Evolutionary conservation across 2,888 invertebrate species (phyloP).

Genomic region (Hyles lineata): DNA sequence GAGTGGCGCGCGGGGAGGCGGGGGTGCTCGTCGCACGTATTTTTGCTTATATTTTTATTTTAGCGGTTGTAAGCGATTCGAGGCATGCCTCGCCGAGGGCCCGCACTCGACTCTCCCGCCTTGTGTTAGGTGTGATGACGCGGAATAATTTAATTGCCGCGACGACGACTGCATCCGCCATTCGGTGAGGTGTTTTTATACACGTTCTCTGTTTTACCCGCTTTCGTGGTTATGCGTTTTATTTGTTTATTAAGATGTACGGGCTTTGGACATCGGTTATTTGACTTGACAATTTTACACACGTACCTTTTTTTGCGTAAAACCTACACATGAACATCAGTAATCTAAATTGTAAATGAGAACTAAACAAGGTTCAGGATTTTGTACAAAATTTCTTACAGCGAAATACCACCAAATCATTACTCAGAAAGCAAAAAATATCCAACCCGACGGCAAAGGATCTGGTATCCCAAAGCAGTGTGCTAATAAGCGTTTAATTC

Average conservation of each 20-base stretch:
- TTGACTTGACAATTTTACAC: no score
- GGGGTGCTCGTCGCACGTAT: constrained; percentile 13
- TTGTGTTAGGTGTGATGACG: constrained; percentile 63
- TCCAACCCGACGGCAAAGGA: background rate
- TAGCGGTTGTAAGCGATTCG: constrained; percentile 25
- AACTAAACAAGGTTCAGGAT: background rate
- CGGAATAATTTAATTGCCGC: constrained; percentile 78
- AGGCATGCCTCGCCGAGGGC: constrained; percentile 25
- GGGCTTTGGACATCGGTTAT: background rate
- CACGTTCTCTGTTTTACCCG: constrained; percentile 35
- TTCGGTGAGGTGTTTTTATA: constrained; percentile 42
- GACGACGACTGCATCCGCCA: constrained; percentile 56
- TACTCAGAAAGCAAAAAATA: constrained; percentile 1
- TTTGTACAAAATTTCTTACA: background rate
- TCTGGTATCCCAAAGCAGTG: constrained; percentile 22
- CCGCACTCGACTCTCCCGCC: constrained; percentile 36
- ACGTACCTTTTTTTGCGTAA: no score
- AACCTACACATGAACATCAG: no score
- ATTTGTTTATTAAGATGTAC: constrained; percentile 8
- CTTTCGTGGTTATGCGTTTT: constrained; percentile 20
- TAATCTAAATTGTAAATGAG: no score
- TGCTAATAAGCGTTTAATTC: constrained; percentile 58
- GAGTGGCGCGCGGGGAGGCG: no score
- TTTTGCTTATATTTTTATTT: constrained; percentile 29
- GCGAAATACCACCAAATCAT: background rate